These are phyloP conservation scores for Nymphalis c-album DNA, from an alignment of 2,888 invertebrate species.

Conservation along the genomic window DNA sequence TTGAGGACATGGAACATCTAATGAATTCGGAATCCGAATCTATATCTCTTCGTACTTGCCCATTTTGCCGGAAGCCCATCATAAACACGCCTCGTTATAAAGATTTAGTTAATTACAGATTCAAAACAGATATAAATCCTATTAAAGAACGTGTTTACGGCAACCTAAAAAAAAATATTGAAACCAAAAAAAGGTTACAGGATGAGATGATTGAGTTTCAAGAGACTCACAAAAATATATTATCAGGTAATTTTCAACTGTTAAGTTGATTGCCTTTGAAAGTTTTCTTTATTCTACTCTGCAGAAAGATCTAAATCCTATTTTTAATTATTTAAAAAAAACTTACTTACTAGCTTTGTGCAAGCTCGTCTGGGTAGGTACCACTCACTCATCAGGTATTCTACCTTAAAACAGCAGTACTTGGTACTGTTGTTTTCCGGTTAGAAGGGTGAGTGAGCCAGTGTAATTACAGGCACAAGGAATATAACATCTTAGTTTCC, in stretches of 20 bases:
- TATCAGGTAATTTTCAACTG: conserved; percentile 10
- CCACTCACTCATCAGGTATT: too few relatives aligned
- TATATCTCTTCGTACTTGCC: conserved; percentile 73
- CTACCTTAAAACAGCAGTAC: too few relatives aligned
- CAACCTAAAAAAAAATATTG: conserved; percentile 46
- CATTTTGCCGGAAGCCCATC: conserved; percentile 82
- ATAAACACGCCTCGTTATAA: conserved; percentile 81
- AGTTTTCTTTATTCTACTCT: too few relatives aligned
- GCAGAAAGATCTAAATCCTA: too few relatives aligned
- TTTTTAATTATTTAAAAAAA: too few relatives aligned
- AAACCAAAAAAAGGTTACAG: conserved; percentile 44
- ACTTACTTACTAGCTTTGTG: too few relatives aligned
- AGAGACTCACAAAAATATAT: conserved; percentile 9
- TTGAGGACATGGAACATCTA: conserved; percentile 69
- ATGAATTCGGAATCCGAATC: conserved; percentile 57
- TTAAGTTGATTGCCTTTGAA: too few relatives aligned
- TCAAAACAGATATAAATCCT: conserved; percentile 64
- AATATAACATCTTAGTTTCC: too few relatives aligned
- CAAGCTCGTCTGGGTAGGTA: too few relatives aligned
- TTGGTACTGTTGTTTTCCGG: too few relatives aligned
- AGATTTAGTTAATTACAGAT: conserved; percentile 68
- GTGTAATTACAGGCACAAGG: too few relatives aligned
- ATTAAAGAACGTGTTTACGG: conserved; percentile 70
- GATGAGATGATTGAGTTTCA: conserved; percentile 9
- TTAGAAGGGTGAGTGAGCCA: too few relatives aligned